Base-by-base conservation (phyloP, 2,113 vertebrate genomes). In the Dascyllus trimaculatus region DNA sequence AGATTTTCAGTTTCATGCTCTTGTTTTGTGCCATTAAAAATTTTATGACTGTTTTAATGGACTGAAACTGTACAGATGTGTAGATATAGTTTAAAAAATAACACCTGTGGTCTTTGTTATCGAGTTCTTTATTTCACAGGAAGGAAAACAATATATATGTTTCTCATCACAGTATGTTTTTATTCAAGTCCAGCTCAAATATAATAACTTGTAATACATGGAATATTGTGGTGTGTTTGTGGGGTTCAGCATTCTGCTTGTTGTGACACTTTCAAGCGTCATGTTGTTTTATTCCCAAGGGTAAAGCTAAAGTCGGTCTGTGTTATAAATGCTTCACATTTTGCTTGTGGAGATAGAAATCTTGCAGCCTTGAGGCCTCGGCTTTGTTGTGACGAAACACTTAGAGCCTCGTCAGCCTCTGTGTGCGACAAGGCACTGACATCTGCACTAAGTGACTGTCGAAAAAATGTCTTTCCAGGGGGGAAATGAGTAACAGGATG, bases 401-500 rank as follows among this genome's bases (percentile, higher is more conserved):
- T 43, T 15, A 4, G 13, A 43, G 40, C 40, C 13, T 43, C 6
- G 11, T 43, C 6, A 14, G 40, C 40, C 11, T 43, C 13, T 43
- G 40, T 15, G 40, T 43, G 40, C 9, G 38, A 40, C 38, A 45
- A 18, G 32, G 59, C 21, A 25, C 11, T 73, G 24, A 60, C 25
- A 22, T 63, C 26, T 75, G 9, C 1, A 68, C 40, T 71, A 10
- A 54, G 14, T 66, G 5, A 64, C 40, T 71, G 18, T 76, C n/a
- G 8, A 79, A 77, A 78, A 71, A 77, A 57, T 79, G 38, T 40
- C 49, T 75, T 63, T 66, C 46, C 84, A 90, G 86, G 38, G 35
- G 43, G 63, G 67, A 89, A 82, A 89, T 93, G 87, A 93, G 82
- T 38, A 57, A 83, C 48, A 85, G 32, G 35, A 89, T 84, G 88